Percentiles rank a stretch among this genome's conserved stretches.
Conservation (phyloP, 2,888 invertebrate species). For the Pachymerium ferrugineum region DNA sequence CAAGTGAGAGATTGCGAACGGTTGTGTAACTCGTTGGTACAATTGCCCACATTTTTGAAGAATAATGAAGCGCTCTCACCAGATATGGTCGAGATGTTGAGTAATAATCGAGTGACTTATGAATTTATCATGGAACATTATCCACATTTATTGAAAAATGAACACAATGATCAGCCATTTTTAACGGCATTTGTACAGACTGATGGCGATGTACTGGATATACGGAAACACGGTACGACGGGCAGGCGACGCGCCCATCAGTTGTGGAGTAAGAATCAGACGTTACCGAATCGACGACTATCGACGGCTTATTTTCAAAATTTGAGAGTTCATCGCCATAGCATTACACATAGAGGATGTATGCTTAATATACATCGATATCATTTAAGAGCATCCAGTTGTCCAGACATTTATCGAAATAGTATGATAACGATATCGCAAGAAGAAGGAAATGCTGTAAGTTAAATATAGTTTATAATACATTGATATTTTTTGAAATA, state of each 20-base stretch:
- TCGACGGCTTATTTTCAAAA: conserved; percentile 68
- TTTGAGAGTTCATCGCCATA: conserved; percentile 58
- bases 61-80: conserved; percentile 70
- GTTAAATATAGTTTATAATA: conserved; percentile 25
- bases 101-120: conserved; percentile 63
- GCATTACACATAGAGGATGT: conserved; percentile 72
- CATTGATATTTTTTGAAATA: not conserved
- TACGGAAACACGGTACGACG: too few species aligned
- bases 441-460: conserved; percentile 66
- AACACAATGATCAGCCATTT: conserved; percentile 31
- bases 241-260: too few species aligned
- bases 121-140: conserved; percentile 68
- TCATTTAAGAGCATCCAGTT: conserved; percentile 74
- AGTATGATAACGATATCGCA: conserved; percentile 80
- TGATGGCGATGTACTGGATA: too few species aligned
- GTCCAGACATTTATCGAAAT: conserved; percentile 82
- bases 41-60: conserved; percentile 74
- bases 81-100: conserved; percentile 67
- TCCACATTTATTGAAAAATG: conserved; percentile 58
- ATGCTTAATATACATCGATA: conserved; percentile 78
- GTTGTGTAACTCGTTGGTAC: conserved; percentile 61
- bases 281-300: conserved; percentile 33
- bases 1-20: conserved; percentile 37
- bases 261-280: not conserved
- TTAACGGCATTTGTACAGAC: too few species aligned